Conservation (phyloP, 1,140 invertebrate genomes). For the Macrobrachium nipponense region DNA sequence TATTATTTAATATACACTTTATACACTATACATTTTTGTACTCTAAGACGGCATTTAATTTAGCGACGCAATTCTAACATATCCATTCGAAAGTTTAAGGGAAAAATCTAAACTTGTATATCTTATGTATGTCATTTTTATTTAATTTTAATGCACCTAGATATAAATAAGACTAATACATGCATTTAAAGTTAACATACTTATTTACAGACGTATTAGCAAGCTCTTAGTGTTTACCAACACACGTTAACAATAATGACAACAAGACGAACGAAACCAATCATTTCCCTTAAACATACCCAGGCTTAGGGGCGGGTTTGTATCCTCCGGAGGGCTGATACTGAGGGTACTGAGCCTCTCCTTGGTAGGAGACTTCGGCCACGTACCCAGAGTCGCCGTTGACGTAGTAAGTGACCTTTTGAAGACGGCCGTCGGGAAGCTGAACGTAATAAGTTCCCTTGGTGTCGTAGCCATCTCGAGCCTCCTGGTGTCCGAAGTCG, state of each 20-base stretch:
- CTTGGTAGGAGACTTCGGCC: slow-evolving; percentile 31
- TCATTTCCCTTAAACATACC: neutral
- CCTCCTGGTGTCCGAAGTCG: slow-evolving; percentile 33
- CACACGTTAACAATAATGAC: neutral
- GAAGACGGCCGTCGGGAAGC: slow-evolving; percentile 45
- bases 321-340: neutral
- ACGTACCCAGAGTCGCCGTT: slow-evolving; percentile 42
- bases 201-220: too few species aligned
- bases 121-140: too few species aligned
- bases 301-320: too few species aligned
- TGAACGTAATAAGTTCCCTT: slow-evolving; percentile 32
- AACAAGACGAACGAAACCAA: neutral
- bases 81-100: too few species aligned
- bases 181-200: too few species aligned
- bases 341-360: slow-evolving; percentile 39
- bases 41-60: too few species aligned
- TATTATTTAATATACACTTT: too few species aligned
- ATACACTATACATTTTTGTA: too few species aligned
- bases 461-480: slow-evolving; percentile 35
- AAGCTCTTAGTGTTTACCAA: neutral
- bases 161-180: too few species aligned
- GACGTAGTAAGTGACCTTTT: slow-evolving; percentile 27
- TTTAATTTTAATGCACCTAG: too few species aligned
- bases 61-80: too few species aligned
- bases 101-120: too few species aligned